Evolutionary conservation across 2,888 invertebrate genomes (phyloP), one percentile per base, ranked within the genome.

Genomic region (Eupithecia subumbrata): DNA sequence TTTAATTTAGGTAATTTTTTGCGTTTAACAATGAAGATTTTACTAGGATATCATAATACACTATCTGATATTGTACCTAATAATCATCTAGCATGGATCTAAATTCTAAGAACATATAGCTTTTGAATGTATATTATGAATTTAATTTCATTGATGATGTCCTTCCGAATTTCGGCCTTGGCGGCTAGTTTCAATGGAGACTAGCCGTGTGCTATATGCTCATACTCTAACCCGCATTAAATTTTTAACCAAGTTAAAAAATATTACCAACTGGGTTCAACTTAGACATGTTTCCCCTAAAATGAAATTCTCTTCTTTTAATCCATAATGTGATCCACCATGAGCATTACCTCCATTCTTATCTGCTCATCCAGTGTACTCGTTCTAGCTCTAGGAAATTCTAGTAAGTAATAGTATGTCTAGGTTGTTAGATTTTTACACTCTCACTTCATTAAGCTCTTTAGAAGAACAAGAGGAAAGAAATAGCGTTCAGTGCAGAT

Each of bases 341-440:
- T 66, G 66, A 37, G 34, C 45, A 40, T 74, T 43, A 66, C 78
- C 56, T 70, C 74, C 66, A 60, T 74, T 34, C 63, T 73, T 56
- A 40, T 70, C 34, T 68, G 68, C 60, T 48, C 71, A 37, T 66
- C n/a, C 9, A 30, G 34, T 66, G 37, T 66, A 34, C 4, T 22
- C 56, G 22, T 56, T n/a, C 16, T 40, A 43, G 4, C 68, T 25
- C 5, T 37, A 34, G 56, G 63, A 16, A 25, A 45, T 25, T 45
- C 52, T 40, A 16, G 18, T 52, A n/a, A 34, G 66, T 66, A n/a
- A 22, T 48, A 7, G 0, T 66, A 9, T 22, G 8, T 2, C n/a
- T 18, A 18, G 48, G n/a, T 18, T 48, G 48, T n/a, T 5, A 48
- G 7, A 7, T 48, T 7, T 16, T 48, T 48, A 18, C 45, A 48